Conservation (phyloP, 2,797 vertebrate genomes). For the Dicrostonyx torquatus region DNA sequence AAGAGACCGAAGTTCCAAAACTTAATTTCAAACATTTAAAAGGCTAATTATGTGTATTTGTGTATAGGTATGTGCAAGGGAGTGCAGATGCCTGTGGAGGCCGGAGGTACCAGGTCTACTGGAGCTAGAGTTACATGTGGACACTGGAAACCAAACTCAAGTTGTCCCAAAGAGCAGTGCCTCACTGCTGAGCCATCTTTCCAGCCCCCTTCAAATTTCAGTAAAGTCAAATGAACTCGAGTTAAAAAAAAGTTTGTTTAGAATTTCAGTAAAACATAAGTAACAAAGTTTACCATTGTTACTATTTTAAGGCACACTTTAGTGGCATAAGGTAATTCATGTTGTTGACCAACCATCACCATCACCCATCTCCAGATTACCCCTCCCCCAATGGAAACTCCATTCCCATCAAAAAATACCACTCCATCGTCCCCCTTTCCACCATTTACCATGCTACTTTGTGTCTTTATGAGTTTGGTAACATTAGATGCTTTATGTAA, state of each 20-base stretch:
- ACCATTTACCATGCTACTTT: not conserved
- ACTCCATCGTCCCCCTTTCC: not conserved
- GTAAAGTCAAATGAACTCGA: not conserved
- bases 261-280: not conserved
- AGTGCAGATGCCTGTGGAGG: not conserved
- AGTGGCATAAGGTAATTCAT: not conserved
- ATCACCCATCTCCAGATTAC: not conserved
- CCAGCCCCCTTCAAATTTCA: not conserved
- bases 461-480: not conserved
- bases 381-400: not conserved
- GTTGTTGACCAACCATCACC: not conserved
- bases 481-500: not conserved
- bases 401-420: not conserved
- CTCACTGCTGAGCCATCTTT: not conserved
- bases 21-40: not conserved
- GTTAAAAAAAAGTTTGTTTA: not conserved
- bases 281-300: not conserved
- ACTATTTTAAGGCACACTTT: not conserved
- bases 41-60: not conserved
- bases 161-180: not conserved
- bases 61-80: no score
- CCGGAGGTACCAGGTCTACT: not conserved
- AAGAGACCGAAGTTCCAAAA: not conserved
- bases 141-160: not conserved
- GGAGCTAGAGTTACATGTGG: not conserved